Evolutionary conservation across 2,888 invertebrate genomes (phyloP).

Genomic region (Linnaemya vulpina): DNA sequence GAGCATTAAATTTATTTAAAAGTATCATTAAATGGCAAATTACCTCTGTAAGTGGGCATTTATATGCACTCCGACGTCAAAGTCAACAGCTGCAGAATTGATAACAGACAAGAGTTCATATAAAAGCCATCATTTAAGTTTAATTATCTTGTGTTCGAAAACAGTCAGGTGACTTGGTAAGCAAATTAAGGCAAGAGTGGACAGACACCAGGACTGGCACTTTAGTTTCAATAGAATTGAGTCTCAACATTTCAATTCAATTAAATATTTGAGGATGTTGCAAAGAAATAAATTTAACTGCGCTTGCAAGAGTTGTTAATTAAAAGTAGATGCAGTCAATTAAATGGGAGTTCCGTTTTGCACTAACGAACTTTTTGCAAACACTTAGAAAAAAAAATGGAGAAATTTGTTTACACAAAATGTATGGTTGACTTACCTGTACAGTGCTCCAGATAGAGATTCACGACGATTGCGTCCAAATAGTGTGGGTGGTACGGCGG

Average conservation of each 20-base stretch:
- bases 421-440: slow-evolving; percentile 77
- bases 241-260: slow-evolving; percentile 10
- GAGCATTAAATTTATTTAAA: neutral
- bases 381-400: neutral
- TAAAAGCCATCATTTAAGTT: slow-evolving; percentile 14
- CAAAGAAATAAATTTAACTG: slow-evolving; percentile 8
- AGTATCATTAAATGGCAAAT: slow-evolving; percentile 10
- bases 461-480: slow-evolving; percentile 92
- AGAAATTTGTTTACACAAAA: neutral
- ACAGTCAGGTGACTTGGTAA: neutral
- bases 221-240: neutral
- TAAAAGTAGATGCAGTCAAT: slow-evolving; percentile 26
- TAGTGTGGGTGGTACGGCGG: slow-evolving; percentile 90
- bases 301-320: slow-evolving; percentile 7
- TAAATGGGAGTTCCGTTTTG: neutral
- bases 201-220: neutral
- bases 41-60: neutral
- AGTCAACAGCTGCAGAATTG: neutral
- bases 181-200: slow-evolving; percentile 1
- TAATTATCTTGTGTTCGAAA: slow-evolving; percentile 18
- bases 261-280: neutral
- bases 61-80: neutral
- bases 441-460: slow-evolving; percentile 90
- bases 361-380: neutral
- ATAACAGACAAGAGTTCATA: neutral